phyloP scores from a whole-genome alignment of 2,113 vertebrate species.

The zebrafish (Danio rerio) region DNA sequence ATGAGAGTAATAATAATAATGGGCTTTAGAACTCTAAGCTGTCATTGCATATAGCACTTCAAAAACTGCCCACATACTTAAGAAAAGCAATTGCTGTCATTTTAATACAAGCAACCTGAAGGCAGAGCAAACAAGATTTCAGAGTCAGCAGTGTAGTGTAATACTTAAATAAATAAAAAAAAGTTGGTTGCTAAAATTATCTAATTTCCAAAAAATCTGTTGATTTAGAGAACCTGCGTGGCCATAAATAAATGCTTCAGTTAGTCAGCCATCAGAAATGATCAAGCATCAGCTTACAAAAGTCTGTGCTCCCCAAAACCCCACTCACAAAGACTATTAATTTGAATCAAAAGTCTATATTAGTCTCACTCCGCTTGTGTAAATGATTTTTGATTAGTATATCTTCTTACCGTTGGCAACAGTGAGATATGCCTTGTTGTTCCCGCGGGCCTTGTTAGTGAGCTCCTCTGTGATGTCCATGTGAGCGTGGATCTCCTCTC shows the following conservation, averaged over 20 bases:
- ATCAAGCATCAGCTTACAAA: background rate
- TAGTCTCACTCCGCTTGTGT: background rate
- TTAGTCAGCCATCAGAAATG: background rate
- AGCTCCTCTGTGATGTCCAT: constrained; percentile 96
- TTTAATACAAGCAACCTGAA: background rate
- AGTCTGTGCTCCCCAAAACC: too few species aligned
- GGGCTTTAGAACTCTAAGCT: background rate
- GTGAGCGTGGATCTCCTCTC: constrained; percentile 89
- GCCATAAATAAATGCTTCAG: background rate
- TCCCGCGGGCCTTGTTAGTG: constrained; percentile 92
- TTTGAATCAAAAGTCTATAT: too few species aligned
- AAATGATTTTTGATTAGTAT: background rate
- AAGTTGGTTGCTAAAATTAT: background rate
- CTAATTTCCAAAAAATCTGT: background rate
- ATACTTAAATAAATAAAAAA: background rate
- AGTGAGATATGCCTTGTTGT: constrained; percentile 90
- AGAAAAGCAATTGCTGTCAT: background rate
- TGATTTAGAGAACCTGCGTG: background rate
- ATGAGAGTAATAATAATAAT: background rate
- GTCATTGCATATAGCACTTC: background rate
- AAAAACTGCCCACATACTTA: background rate
- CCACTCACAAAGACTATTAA: too few species aligned
- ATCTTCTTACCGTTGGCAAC: constrained; percentile 86
- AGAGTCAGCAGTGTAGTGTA: background rate
- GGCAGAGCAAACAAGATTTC: constrained; percentile 3